These are phyloP conservation scores for Gopherus evgoodei DNA, from an alignment of 2,113 vertebrate genomes.

Conservation along the genomic window DNA sequence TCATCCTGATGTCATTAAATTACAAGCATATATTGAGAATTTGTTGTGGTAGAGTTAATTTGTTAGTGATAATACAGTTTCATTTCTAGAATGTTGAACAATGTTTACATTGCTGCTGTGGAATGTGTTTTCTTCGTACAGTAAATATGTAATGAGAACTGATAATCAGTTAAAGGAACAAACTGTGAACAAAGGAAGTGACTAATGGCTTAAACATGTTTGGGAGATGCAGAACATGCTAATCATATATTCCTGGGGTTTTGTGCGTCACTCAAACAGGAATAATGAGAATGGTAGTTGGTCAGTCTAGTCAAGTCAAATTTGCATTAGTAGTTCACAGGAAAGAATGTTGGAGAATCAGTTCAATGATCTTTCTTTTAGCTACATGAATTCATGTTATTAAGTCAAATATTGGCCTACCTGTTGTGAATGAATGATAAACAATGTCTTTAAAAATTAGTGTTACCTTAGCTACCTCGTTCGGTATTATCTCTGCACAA, in stretches of 20 bases:
- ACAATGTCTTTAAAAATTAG: neutral
- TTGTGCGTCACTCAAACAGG: neutral
- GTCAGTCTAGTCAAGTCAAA: neutral
- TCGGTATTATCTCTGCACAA: neutral
- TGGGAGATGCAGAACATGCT: neutral
- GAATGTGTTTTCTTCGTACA: neutral
- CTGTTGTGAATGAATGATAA: neutral
- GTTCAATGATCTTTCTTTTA: neutral
- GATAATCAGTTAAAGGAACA: neutral
- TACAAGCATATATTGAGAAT: neutral
- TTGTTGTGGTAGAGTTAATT: neutral
- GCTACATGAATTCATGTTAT: neutral
- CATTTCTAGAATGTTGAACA: neutral
- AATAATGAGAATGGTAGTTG: neutral
- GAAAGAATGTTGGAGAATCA: neutral
- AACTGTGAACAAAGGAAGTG: neutral
- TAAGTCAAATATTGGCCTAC: neutral
- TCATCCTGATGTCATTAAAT: neutral
- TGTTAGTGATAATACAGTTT: neutral
- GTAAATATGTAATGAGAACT: neutral
- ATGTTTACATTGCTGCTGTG: neutral
- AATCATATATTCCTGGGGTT: neutral
- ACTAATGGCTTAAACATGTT: neutral
- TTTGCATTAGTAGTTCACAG: neutral
- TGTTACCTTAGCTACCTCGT: no score